Evolutionary conservation across 2,888 invertebrate species (phyloP), one percentile per base, ranked within the genome.

Genomic region (Drosophila recens): DNA sequence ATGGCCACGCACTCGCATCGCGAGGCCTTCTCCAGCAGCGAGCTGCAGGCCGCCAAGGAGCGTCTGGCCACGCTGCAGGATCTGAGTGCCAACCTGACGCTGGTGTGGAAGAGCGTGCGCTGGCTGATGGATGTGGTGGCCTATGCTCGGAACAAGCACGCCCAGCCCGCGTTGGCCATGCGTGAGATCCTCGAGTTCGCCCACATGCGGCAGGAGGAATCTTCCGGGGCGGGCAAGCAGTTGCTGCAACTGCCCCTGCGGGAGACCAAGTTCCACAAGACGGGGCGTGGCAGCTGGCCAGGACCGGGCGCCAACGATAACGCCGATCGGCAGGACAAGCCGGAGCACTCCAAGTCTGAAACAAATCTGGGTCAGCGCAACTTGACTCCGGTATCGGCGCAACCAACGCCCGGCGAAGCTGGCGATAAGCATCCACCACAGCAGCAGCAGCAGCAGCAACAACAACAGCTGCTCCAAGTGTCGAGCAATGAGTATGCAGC

Each of bases 111-210:
- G 90, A 96, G 96, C 20, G 96, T 97, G 46, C 95, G 99, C 17
- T 99, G 99, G 99, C 94, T 99, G 20, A 97, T 98, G 95, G 98
- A 99, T 90, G 96, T 98, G 6, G 97, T 99, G 61, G 96, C 97
- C 0, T 97, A 97, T 91, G 98, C 99, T 0, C 94, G 99, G 70
- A 99, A 99, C 90, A 95, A 96, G 43, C 93, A 93, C 20, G 83
- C 92, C 76, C 82, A 92, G 76, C 80, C 92, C 75, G 91, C 92
- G 80, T 76, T 93, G 75, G 85, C 90, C 11, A 92, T 93, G 91
- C 89, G 87, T 13, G 91, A 93, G 52, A 91, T 93, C 38, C 80
- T 93, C 0, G 91, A 92, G 53, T 91, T 91, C 67, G 87, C 87
- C 0, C 87, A 89, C 49, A 68, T 78, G n/a, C 77, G 83, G 5